These are phyloP conservation scores for Orchesellides sinensis DNA, from an alignment of 2,888 invertebrate genomes.

Conservation along the genomic window DNA sequence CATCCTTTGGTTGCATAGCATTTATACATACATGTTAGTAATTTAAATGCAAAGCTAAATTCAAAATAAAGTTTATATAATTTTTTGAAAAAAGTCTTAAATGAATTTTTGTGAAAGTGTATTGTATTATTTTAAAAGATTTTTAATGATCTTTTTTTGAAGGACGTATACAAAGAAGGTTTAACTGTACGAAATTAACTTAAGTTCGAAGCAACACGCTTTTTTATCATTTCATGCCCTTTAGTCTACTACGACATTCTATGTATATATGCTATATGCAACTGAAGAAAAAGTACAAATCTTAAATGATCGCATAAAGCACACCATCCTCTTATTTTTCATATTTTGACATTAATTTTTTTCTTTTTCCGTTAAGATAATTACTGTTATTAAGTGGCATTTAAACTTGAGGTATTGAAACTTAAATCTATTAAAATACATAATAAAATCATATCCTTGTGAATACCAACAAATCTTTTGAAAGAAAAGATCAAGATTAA, in stretches of 20 bases:
- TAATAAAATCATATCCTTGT: constrained; percentile 21
- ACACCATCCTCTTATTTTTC: background rate
- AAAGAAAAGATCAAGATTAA: background rate
- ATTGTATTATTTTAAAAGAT: constrained; percentile 17
- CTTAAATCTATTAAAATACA: constrained; percentile 44
- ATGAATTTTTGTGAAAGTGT: constrained; percentile 51
- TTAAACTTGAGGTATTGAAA: constrained; percentile 57
- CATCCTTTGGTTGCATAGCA: background rate
- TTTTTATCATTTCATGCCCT: background rate
- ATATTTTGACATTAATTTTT: constrained; percentile 64
- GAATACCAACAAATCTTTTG: background rate
- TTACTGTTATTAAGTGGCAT: constrained; percentile 65
- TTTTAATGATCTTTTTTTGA: background rate
- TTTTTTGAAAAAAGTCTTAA: background rate
- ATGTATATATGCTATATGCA: too few relatives aligned
- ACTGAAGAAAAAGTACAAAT: too few relatives aligned
- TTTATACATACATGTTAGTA: background rate
- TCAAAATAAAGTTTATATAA: background rate
- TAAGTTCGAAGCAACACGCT: too few relatives aligned
- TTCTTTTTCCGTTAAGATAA: constrained; percentile 67
- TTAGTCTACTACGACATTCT: too few relatives aligned
- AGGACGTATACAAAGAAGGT: background rate
- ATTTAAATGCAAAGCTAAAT: background rate
- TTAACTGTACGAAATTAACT: background rate
- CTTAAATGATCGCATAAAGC: too few relatives aligned